Base-by-base conservation (phyloP, 2,113 vertebrate genomes). In the Leucosticte australis region DNA sequence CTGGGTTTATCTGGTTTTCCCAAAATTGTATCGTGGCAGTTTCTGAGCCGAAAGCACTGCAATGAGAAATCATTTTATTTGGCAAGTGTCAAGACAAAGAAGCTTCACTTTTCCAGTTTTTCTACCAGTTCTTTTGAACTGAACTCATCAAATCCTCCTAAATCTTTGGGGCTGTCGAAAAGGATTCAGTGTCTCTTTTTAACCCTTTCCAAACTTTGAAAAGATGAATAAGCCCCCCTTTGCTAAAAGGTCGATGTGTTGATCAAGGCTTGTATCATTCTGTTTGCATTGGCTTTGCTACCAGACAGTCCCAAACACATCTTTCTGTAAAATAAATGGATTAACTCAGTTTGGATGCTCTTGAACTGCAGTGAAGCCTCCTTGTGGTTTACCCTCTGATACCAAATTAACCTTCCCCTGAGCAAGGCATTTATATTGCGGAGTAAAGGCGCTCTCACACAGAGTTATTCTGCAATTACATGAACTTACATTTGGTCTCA, bases 151-250 rank as follows among this genome's bases (percentile, higher is more conserved):
- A 76, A 44, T 47, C 76, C 3, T 5, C 53, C 55, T 33, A 50
- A 75, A 46, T 17, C 31, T 46, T 13, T 13, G 9, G 13, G n/a
- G 7, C 30, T 91, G 49, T 47, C 0, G 0, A 64, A 53, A 88
- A 82, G 33, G 16, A 23, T 16, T 63, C n/a, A 27, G 18, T 9
- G 52, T 47, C 9, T 88, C 26, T 63, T 79, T 83, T 59, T 7
- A 57, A 67, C 23, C 4, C 15, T 53, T n/a, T 53, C 27, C 13
- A 41, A 55, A 69, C 39, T 35, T 76, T 49, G 15, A 11, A 35
- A 47, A 76, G 11, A 23, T 1, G 1, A 75, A 18, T 55, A 46
- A 91, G 73, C 5, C 9, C 22, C 30, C 13, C 13, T 35, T 68
- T 80, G 35, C 39, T 42, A 26, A 35, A 63, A 77, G 68, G 26